Percentiles rank a stretch among this genome's conserved stretches.
Evolutionary conservation across 2,797 vertebrate species (phyloP).

Genomic region (Limosa lapponica): DNA sequence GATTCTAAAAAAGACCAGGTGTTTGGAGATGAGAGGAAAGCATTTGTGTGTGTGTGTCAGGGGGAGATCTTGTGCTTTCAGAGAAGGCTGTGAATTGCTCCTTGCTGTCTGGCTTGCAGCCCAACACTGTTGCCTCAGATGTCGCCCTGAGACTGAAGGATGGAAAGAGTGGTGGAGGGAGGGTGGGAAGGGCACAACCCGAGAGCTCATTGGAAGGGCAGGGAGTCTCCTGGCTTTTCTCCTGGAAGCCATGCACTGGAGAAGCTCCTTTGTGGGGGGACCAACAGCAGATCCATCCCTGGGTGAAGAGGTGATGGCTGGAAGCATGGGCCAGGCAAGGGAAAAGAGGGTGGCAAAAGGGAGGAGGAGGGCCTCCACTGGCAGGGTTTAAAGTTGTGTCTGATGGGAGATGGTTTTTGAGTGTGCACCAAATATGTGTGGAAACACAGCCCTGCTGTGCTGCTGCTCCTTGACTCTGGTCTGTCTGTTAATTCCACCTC

Average conservation of each 20-base stretch:
- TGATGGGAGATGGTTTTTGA: background rate
- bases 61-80: background rate
- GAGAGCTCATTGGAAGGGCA: fast-evolving
- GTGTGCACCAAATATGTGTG: fast-evolving
- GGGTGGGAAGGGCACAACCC: background rate
- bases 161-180: background rate
- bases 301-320: fast-evolving
- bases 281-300: background rate
- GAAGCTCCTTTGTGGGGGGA: background rate
- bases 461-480: background rate
- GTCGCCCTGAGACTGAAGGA: background rate
- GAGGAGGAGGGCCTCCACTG: background rate
- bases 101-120: background rate
- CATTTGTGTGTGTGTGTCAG: background rate
- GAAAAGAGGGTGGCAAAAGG: background rate
- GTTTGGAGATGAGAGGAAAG: background rate
- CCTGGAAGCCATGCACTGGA: fast-evolving
- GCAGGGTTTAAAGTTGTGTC: background rate
- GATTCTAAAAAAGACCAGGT: background rate
- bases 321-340: background rate
- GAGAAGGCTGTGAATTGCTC: background rate
- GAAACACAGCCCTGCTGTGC: background rate
- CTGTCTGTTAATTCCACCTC: background rate
- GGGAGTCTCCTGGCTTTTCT: background rate
- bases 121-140: background rate